Conservation (phyloP, 2,113 vertebrate species). For the Notarius lentiginosus region DNA sequence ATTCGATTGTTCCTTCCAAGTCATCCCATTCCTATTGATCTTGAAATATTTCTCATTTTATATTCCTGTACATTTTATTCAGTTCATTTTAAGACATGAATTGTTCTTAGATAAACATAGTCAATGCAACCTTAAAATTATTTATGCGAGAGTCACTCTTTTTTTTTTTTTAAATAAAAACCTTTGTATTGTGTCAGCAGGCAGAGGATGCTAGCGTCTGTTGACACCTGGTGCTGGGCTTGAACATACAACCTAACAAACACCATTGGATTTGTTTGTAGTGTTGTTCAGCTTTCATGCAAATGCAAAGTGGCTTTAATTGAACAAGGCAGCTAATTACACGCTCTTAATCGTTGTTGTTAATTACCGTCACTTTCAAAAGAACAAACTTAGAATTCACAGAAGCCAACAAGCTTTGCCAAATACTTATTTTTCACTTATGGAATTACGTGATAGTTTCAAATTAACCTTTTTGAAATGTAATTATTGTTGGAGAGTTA, state of each 20-base stretch:
- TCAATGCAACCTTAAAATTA: not conserved
- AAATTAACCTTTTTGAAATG: conserved; percentile 3
- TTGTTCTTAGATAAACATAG: not conserved
- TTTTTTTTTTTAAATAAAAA: conserved; percentile 8
- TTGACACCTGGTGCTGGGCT: conserved; percentile 19
- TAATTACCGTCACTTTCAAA: conserved; percentile 50
- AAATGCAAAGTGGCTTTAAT: conserved; percentile 53
- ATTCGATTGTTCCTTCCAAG: not conserved
- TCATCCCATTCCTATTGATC: not conserved
- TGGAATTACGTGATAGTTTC: not conserved
- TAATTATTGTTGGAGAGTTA: not conserved
- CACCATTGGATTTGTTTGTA: conserved; percentile 36
- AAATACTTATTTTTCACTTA: conserved; percentile 9
- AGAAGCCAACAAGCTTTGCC: conserved; percentile 34
- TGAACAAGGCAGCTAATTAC: conserved; percentile 62
- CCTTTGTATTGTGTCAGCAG: not conserved
- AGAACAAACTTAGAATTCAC: conserved; percentile 36
- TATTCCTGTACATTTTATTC: not conserved
- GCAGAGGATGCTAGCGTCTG: not conserved
- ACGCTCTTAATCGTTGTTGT: conserved; percentile 50
- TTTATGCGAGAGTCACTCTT: not conserved
- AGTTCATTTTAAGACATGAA: not conserved
- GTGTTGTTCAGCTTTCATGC: conserved; percentile 29
- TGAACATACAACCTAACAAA: conserved; percentile 24
- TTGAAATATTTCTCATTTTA: not conserved